Evolutionary conservation across 2,113 vertebrate species (phyloP).

Genomic region (Gobius niger): DNA sequence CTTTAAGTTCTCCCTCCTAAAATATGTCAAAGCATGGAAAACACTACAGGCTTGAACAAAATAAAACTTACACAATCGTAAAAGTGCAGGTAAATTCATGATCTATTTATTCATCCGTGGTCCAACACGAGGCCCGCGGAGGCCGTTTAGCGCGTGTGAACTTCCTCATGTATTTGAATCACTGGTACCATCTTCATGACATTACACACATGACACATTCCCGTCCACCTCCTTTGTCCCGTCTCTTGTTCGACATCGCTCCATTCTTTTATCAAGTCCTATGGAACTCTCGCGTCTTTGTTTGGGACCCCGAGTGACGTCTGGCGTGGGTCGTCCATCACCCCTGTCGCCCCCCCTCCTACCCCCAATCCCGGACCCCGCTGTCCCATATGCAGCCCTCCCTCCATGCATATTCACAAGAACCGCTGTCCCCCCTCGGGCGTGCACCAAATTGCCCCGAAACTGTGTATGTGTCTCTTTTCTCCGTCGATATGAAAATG

Average conservation of each 20-base stretch:
- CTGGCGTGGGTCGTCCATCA: conserved; percentile 70
- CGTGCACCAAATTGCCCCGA: conserved; percentile 59
- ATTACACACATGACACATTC: conserved; percentile 3
- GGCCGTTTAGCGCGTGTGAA: not conserved
- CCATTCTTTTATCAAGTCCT: conserved; percentile 60
- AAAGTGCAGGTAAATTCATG: too few relatives aligned
- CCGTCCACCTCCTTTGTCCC: conserved; percentile 5
- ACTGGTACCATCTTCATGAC: conserved; percentile 2
- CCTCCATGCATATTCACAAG: conserved; percentile 76
- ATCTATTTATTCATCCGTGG: too few relatives aligned
- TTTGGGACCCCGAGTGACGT: conserved; percentile 73
- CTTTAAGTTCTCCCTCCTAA: too few relatives aligned
- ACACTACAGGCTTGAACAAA: too few relatives aligned
- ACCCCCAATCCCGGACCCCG: conserved; percentile 23
- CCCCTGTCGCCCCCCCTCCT: conserved; percentile 53
- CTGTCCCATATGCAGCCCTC: conserved; percentile 20
- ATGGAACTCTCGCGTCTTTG: conserved; percentile 52
- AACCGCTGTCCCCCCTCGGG: conserved; percentile 65
- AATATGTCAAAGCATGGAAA: too few relatives aligned
- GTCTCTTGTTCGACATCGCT: conserved; percentile 31
- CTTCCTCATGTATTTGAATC: not conserved
- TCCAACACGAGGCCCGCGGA: too few relatives aligned
- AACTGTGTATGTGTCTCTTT: conserved; percentile 56
- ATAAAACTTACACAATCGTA: too few relatives aligned
- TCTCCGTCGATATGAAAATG: conserved; percentile 75